These are phyloP conservation scores for Triplophysa dalaica DNA, from an alignment of 2,113 vertebrate species.

Conservation along the genomic window DNA sequence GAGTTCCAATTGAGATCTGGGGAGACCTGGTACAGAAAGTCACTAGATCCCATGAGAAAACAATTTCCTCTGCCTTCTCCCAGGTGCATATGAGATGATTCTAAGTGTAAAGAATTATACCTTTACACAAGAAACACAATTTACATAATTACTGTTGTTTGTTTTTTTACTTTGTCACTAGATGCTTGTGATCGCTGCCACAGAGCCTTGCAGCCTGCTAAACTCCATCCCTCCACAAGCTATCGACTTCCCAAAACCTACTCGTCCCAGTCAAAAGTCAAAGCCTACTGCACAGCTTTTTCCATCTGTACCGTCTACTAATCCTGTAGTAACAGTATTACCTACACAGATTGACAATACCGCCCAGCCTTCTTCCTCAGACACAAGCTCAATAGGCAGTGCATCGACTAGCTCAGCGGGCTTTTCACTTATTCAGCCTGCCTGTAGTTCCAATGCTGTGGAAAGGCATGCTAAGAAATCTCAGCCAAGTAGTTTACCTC, in stretches of 20 bases:
- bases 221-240: constrained; percentile 59
- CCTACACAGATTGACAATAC: neutral
- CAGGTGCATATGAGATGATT: constrained; percentile 59
- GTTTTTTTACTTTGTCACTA: constrained; percentile 42
- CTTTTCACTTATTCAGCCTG: neutral
- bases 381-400: neutral
- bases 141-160: neutral
- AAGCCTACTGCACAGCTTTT: neutral
- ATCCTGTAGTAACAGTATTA: constrained; percentile 26
- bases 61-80: constrained; percentile 65
- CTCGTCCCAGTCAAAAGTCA: constrained; percentile 29
- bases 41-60: constrained; percentile 56
- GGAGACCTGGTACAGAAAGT: constrained; percentile 56
- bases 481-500: neutral
- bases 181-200: constrained; percentile 68
- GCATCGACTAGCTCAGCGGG: neutral
- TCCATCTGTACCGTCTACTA: neutral
- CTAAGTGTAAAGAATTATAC: too few relatives aligned
- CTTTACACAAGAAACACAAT: too few relatives aligned
- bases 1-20: constrained; percentile 69
- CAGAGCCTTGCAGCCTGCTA: constrained; percentile 66
- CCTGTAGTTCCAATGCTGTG: neutral
- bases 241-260: neutral
- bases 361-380: rapidly evolving
- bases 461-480: neutral